These are phyloP conservation scores for Dermolepida albohirtum DNA, from an alignment of 2,888 invertebrate species.

Conservation along the genomic window DNA sequence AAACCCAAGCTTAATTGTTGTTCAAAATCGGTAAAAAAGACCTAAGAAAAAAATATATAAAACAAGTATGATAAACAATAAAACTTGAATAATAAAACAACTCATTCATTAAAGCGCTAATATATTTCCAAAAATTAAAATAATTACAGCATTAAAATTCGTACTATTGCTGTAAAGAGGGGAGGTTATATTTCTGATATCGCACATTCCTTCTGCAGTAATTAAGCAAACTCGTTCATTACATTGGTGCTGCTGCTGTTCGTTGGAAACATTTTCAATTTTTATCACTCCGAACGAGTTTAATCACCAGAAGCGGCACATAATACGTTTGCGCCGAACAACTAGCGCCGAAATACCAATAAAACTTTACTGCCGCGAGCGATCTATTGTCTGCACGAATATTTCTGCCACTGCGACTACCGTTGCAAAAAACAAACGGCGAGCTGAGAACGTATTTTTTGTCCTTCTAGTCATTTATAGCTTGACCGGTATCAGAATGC, in stretches of 20 bases:
- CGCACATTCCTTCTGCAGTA: too few species aligned
- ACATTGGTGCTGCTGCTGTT: not conserved
- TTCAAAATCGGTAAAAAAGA: too few species aligned
- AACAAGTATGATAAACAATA: too few species aligned
- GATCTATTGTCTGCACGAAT: conserved; percentile 24
- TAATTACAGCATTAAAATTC: too few species aligned
- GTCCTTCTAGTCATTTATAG: not conserved
- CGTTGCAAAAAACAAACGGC: not conserved
- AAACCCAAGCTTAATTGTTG: too few species aligned
- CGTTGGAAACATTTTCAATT: conserved; percentile 8
- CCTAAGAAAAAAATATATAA: too few species aligned
- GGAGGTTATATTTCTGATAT: too few species aligned
- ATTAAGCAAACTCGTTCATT: too few species aligned
- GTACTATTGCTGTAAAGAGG: too few species aligned
- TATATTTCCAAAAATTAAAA: too few species aligned
- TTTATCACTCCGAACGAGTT: conserved; percentile 21
- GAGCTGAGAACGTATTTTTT: conserved; percentile 2
- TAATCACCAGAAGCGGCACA: conserved; percentile 11
- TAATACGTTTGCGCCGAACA: not conserved
- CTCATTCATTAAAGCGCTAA: too few species aligned
- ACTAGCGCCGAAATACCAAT: conserved; percentile 19
- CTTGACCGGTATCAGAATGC: conserved; percentile 5
- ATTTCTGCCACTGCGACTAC: conserved; percentile 1
- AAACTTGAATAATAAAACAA: too few species aligned
- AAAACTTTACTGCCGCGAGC: conserved; percentile 20